Percentiles rank a stretch among this genome's conserved stretches.
Conservation (phyloP, 2,113 vertebrate species). For the Elanus axillaris region DNA sequence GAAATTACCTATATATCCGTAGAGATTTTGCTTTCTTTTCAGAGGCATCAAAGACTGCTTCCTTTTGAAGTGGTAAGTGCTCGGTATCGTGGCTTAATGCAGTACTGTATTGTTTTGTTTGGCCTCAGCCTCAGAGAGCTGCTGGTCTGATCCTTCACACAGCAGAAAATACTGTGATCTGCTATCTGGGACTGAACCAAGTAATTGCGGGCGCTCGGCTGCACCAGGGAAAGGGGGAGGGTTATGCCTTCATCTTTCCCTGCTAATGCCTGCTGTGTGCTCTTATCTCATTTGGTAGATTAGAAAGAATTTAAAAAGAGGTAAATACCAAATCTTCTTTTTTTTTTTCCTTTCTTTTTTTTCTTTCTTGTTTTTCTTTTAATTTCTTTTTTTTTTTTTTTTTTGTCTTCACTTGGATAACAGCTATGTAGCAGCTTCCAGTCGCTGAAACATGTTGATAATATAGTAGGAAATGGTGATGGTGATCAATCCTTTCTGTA, state of each 20-base stretch:
- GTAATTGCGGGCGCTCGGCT: neutral
- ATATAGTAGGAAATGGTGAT: neutral
- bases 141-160: neutral
- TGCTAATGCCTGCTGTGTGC: neutral
- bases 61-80: slow-evolving; percentile 38
- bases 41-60: neutral
- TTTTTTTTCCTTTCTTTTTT: neutral
- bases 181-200: neutral
- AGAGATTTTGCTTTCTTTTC: slow-evolving; percentile 19
- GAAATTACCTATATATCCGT: neutral
- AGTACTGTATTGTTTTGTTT: slow-evolving; percentile 14
- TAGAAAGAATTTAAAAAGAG: neutral
- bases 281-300: neutral
- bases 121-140: neutral
- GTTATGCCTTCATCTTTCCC: neutral
- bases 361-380: neutral
- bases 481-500: neutral
- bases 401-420: neutral
- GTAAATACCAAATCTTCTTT: neutral
- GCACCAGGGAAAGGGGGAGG: neutral
- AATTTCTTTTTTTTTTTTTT: neutral
- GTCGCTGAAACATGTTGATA: neutral
- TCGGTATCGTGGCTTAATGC: neutral
- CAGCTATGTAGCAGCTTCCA: neutral
- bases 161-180: neutral